phyloP scores from a whole-genome alignment of 1,140 invertebrate genomes.

The Dendrolimus punctatus region DNA sequence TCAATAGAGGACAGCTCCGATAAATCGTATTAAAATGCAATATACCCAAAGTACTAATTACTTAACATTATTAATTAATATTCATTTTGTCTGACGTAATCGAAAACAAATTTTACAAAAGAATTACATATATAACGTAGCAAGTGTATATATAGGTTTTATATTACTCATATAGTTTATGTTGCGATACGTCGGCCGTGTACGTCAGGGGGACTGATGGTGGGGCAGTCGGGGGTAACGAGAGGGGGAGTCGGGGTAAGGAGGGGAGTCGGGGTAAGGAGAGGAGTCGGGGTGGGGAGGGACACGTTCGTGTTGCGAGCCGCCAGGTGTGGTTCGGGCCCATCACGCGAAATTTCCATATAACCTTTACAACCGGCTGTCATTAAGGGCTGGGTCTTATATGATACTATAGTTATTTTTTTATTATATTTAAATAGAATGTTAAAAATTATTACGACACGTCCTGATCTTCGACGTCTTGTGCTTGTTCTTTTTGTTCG shows the following conservation, averaged over 20 bases:
- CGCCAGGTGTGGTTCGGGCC: too few species aligned
- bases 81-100: constrained; percentile 30
- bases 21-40: not conserved
- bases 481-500: constrained; percentile 89
- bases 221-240: too few species aligned
- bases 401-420: constrained; percentile 63
- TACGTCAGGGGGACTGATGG: too few species aligned
- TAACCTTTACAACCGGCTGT: constrained; percentile 34
- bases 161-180: constrained; percentile 20
- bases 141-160: constrained; percentile 29
- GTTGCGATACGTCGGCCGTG: too few species aligned
- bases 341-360: not conserved
- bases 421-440: constrained; percentile 56
- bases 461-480: constrained; percentile 94
- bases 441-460: constrained; percentile 83
- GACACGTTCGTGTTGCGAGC: constrained; percentile 5
- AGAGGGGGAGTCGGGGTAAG: constrained; percentile 4
- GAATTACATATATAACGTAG: constrained; percentile 35
- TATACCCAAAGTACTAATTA: constrained; percentile 48
- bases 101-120: constrained; percentile 62
- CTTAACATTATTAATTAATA: constrained; percentile 35
- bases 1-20: too few species aligned
- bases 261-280: constrained; percentile 7
- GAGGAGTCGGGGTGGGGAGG: constrained; percentile 14
- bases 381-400: constrained; percentile 54